Evolutionary conservation across 2,888 invertebrate species (phyloP), one percentile per base, ranked within the genome.

Genomic region (Melanargia galathea): DNA sequence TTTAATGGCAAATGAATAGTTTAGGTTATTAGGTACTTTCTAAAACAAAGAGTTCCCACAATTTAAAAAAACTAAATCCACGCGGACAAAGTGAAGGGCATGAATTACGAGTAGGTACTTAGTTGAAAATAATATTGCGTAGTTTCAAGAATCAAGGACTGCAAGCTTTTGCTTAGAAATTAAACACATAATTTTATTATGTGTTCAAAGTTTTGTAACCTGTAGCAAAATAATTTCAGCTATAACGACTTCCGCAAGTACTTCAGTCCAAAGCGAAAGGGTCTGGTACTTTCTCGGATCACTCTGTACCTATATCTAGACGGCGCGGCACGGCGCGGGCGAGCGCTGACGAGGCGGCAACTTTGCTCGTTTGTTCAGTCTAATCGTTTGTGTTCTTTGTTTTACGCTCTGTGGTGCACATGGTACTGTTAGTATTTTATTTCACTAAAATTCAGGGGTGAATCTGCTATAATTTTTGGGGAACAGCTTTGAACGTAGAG

Each of bases 301-400:
- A 60, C 62, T 60, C 60, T 68, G 66, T 70, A 66, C n/a, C n/a
- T 68, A 70, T 68, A 66, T 65, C 65, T 57, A 61, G 66, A 51
- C 48, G 64, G 60, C 30, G 30, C 30, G 30, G 30, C n/a, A n/a
- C n/a, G n/a, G n/a, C n/a, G n/a, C n/a, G n/a, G n/a, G n/a, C 64
- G 62, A 60, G 61, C 65, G 66, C 70, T 69, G 71, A 70, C 71
- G 69, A 70, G 68, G 70, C 71, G 66, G 64, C 67, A 70, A 71
- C 70, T 70, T 67, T 64, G 62, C 65, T 69, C 71, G 70, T 71
- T 73, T 72, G 72, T 71, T 69, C 67, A 63, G 71, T 69, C 72
- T 71, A 75, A 73, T 74, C 72, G 74, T 65, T 72, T 67, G 70
- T 72, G 72, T 62, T 70, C 67, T 67, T 70, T 69, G 68, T 67